Percentiles rank a stretch among this genome's conserved stretches.
These are phyloP conservation scores for Esox lucius DNA, from an alignment of 2,797 vertebrate species.

Conservation along the genomic window DNA sequence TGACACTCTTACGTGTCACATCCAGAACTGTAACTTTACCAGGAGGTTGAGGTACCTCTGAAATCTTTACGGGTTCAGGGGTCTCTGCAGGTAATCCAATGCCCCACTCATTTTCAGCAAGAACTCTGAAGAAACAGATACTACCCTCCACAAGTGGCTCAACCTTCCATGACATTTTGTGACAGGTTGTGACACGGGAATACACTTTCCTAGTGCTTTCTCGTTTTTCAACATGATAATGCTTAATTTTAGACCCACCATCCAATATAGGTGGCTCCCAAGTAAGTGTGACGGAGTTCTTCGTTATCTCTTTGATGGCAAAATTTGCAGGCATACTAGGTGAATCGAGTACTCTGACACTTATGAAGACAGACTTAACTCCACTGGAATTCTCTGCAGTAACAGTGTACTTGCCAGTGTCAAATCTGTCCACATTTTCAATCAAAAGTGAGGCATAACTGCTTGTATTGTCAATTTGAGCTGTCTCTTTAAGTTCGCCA, in stretches of 20 bases:
- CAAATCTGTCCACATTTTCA: constrained; percentile 95
- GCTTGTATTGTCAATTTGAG: constrained; percentile 90
- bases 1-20: constrained; percentile 88
- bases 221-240: constrained; percentile 96
- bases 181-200: constrained; percentile 89
- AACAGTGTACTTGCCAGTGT: constrained; percentile 94
- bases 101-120: constrained; percentile 96
- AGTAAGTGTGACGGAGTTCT: constrained; percentile 89
- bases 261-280: constrained; percentile 97
- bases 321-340: constrained; percentile 93
- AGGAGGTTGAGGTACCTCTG: constrained; percentile 96
- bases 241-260: constrained; percentile 95
- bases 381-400: constrained; percentile 95
- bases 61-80: constrained; percentile 89
- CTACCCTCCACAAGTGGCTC: constrained; percentile 93
- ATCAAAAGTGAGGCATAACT: constrained; percentile 94
- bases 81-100: constrained; percentile 90
- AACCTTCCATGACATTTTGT: constrained; percentile 92
- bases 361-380: constrained; percentile 94
- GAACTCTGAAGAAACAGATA: constrained; percentile 93
- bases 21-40: constrained; percentile 95
- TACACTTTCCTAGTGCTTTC: constrained; percentile 97
- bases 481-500: constrained; percentile 91
- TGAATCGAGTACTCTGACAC: constrained; percentile 93
- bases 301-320: constrained; percentile 91